A percentile compares a stretch with the other conserved stretches of the same genome.
These are phyloP conservation scores for Neuroterus valhalla DNA, from an alignment of 1,140 invertebrate genomes.

Conservation along the genomic window DNA sequence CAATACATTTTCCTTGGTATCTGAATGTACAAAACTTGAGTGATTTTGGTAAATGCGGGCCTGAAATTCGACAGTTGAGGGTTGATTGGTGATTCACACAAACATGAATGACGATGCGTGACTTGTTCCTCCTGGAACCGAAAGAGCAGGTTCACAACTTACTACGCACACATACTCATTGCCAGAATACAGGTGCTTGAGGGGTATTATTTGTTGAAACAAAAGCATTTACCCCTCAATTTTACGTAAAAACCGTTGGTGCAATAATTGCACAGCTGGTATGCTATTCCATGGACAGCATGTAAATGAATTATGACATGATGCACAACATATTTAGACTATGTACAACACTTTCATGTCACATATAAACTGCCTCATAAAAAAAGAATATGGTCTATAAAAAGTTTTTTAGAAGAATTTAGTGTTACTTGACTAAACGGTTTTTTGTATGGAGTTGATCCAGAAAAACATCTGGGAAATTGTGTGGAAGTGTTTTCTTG, in stretches of 20 bases:
- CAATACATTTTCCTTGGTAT: not conserved
- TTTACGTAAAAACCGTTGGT: slow-evolving; percentile 3
- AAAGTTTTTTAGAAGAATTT: too few species aligned
- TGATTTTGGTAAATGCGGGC: not conserved
- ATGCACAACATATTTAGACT: slow-evolving; percentile 44
- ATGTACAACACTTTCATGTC: slow-evolving; percentile 34
- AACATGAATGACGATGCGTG: slow-evolving; percentile 1
- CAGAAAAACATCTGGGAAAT: too few species aligned
- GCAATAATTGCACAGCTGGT: slow-evolving; percentile 20
- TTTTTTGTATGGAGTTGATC: too few species aligned
- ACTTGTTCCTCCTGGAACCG: not conserved
- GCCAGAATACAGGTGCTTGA: slow-evolving; percentile 1
- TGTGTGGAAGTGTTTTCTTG: too few species aligned
- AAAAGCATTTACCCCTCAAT: not conserved
- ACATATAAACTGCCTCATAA: too few species aligned
- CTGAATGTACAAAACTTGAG: too few species aligned
- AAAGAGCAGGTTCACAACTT: not conserved
- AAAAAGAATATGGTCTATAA: too few species aligned
- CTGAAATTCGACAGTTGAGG: slow-evolving; percentile 47
- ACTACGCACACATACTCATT: too few species aligned
- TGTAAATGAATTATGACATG: too few species aligned
- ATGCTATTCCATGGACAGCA: not conserved
- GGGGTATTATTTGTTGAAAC: slow-evolving; percentile 11
- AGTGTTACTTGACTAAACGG: too few species aligned
- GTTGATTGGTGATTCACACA: slow-evolving; percentile 64